Evolutionary conservation across 2,113 vertebrate species (phyloP).

Genomic region (Pipra filicauda): DNA sequence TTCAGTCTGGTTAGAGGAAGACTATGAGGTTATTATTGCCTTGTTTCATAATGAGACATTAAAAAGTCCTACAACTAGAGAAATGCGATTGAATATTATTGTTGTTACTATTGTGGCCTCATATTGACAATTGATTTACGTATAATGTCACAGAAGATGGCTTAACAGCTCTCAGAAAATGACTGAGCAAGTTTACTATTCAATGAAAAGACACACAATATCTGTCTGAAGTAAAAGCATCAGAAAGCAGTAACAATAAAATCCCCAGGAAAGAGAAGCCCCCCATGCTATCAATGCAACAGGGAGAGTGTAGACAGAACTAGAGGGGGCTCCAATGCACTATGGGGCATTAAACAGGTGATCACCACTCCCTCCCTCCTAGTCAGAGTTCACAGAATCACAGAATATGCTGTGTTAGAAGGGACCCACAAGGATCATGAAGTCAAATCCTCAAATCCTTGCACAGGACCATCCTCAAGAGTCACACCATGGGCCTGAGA

Average conservation of each 20-base stretch:
- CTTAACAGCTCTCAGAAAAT: background rate
- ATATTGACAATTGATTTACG: conserved; percentile 7
- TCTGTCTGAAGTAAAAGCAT: background rate
- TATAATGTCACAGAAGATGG: background rate
- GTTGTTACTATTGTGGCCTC: background rate
- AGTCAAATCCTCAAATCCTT: background rate
- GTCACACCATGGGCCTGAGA: background rate
- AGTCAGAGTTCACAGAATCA: background rate
- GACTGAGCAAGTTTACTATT: background rate
- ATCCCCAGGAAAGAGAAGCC: background rate
- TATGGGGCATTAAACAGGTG: background rate
- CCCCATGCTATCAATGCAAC: background rate
- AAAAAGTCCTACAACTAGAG: background rate
- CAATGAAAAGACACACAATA: background rate
- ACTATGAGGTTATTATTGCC: background rate
- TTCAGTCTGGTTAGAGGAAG: conserved; percentile 44
- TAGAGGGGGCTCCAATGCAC: fast-evolving
- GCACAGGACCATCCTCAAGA: background rate
- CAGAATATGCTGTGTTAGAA: background rate
- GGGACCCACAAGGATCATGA: background rate
- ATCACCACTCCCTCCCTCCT: fast-evolving
- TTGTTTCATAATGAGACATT: conserved; percentile 25
- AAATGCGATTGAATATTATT: background rate
- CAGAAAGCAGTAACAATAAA: background rate
- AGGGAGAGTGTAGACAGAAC: background rate